Percentiles rank a stretch among this genome's conserved stretches.
Evolutionary conservation across 2,113 vertebrate species (phyloP).

Genomic region (Cryptotis parvus): DNA sequence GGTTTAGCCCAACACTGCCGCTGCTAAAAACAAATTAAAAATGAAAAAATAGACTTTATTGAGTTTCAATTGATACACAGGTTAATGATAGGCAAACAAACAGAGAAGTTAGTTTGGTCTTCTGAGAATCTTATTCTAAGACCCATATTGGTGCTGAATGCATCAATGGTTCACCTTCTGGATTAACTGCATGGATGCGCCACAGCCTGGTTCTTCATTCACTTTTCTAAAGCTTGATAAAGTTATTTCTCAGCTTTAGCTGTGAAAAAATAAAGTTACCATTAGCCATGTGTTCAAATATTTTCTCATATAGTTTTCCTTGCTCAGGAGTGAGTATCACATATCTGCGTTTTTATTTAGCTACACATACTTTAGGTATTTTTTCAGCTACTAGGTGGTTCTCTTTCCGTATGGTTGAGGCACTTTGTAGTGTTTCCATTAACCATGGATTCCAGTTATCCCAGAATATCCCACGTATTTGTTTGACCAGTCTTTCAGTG

Average conservation of each 20-base stretch:
- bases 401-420: neutral
- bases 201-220: neutral
- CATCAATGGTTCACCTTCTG: too few relatives aligned
- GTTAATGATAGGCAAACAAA: too few relatives aligned
- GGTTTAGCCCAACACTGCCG: too few relatives aligned
- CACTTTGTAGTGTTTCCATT: too few relatives aligned
- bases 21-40: too few relatives aligned
- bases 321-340: neutral
- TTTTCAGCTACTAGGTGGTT: neutral
- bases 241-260: neutral
- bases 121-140: neutral
- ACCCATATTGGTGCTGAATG: too few relatives aligned
- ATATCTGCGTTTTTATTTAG: neutral
- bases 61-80: too few relatives aligned
- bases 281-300: fast-evolving
- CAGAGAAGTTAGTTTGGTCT: too few relatives aligned
- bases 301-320: neutral
- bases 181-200: neutral
- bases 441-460: neutral
- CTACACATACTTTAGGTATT: too few relatives aligned
- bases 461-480: neutral
- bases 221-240: neutral
- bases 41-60: too few relatives aligned
- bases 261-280: neutral
- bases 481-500: too few relatives aligned